Evolutionary conservation across 2,113 vertebrate species (phyloP).

Genomic region (Sylvia atricapilla): DNA sequence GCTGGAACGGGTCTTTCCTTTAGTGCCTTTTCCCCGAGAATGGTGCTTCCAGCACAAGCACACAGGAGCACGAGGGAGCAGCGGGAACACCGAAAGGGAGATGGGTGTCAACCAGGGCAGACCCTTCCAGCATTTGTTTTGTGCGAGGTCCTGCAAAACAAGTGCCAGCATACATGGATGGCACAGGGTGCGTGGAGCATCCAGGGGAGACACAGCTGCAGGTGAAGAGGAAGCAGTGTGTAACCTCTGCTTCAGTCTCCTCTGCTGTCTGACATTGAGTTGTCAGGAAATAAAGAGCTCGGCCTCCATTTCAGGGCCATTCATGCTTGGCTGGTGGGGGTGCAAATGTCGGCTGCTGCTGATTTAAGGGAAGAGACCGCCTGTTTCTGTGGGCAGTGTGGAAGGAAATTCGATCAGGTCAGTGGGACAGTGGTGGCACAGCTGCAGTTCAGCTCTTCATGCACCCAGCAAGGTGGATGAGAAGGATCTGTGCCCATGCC

Average conservation of each 20-base stretch:
- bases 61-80: fast-evolving
- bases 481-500: background rate
- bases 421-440: background rate
- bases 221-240: background rate
- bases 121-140: background rate
- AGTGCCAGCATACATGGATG: fast-evolving
- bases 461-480: background rate
- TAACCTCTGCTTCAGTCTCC: background rate
- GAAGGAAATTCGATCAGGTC: background rate
- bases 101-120: background rate
- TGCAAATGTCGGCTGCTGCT: background rate
- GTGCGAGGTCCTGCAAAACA: fast-evolving
- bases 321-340: background rate
- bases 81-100: fast-evolving
- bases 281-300: background rate
- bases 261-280: background rate
- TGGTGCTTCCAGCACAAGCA: fast-evolving
- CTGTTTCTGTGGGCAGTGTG: background rate
- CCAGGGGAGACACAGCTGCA: background rate
- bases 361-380: background rate
- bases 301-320: background rate
- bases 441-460: background rate
- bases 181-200: fast-evolving
- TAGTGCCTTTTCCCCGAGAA: background rate
- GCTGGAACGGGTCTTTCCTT: background rate